Conservation (phyloP, 92 coral and sea anemone species). For the Actinostola sp. region DNA sequence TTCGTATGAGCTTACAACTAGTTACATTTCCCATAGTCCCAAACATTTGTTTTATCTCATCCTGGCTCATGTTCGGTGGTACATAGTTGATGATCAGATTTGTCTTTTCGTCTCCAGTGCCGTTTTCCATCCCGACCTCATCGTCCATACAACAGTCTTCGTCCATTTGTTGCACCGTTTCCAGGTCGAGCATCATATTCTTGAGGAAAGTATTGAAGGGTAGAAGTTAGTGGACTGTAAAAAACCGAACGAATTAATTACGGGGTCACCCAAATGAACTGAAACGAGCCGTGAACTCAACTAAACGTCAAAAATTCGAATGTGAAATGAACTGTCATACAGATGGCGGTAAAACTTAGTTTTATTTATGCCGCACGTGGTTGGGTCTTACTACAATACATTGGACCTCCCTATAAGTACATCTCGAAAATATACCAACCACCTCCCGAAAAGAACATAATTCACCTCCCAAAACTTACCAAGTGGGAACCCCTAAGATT, state of each 20-base stretch:
- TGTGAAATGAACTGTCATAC: conserved; percentile 97
- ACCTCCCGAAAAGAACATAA: neutral
- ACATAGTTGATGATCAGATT: conserved; percentile 98
- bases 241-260: conserved; percentile 90
- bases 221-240: conserved; percentile 69
- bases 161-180: conserved; percentile 61
- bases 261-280: conserved; percentile 82
- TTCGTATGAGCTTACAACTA: conserved; percentile 95
- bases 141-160: conserved; percentile 54
- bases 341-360: conserved; percentile 89
- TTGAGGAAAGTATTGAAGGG: conserved; percentile 4
- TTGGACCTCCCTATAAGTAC: conserved; percentile 56
- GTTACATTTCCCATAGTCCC: conserved; percentile 85
- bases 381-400: conserved; percentile 51
- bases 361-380: conserved; percentile 98
- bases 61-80: conserved; percentile 97
- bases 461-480: neutral
- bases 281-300: conserved; percentile 71
- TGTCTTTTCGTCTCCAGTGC: conserved; percentile 87
- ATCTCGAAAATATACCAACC: neutral
- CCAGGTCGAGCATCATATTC: conserved; percentile 86
- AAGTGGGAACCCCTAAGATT: too few species aligned
- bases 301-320: conserved; percentile 98
- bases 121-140: conserved; percentile 77
- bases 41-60: conserved; percentile 87